Evolutionary conservation across 2,888 invertebrate species (phyloP), one percentile per base, ranked within the genome.

Genomic region (Portevinia maculata): DNA sequence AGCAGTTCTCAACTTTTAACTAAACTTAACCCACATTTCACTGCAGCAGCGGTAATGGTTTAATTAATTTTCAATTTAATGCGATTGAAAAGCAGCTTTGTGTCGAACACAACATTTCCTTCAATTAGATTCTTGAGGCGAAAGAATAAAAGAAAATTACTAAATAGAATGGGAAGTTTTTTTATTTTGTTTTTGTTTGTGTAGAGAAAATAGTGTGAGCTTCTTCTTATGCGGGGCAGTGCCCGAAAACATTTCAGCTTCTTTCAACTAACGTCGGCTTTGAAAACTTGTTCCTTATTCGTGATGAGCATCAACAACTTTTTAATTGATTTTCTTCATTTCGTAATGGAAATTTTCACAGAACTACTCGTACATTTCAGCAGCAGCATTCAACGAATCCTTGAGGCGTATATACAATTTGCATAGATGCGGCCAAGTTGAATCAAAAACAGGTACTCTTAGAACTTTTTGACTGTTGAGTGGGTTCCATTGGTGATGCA

Each of bases 261-360:
- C 21, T 46, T 69, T 53, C 32, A 30, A 37, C 17, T 32, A 9
- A n/a, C 15, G 6, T 28, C 44, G 17, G 59, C 52, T 53, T 75
- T 11, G 32, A 5, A 65, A 74, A 65, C 39, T 59, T 24, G 41
- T 17, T 41, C 28, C 37, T 73, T 44, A 11, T 19, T 44, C 67
- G 60, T 67, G 79, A 79, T 79, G 79, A 53, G 79, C 79, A 79
- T 79, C 67, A 67, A 74, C 79, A 79, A 79, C 79, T 79, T 79
- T 79, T 74, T 79, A 79, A 79, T 79, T 79, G 74, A 67, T 62
- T 3, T 24, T 24, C 3, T 24, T 24, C n/a, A 79, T 67, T 79
- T 60, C 59, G 60, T 50, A 74, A 67, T 32, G 60, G 48, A 55
- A 60, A 60, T 67, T 65, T 53, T 53, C 67, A 41, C 67, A 32